phyloP scores from a whole-genome alignment of 2,113 vertebrate genomes.

The Lophura nycthemera region DNA sequence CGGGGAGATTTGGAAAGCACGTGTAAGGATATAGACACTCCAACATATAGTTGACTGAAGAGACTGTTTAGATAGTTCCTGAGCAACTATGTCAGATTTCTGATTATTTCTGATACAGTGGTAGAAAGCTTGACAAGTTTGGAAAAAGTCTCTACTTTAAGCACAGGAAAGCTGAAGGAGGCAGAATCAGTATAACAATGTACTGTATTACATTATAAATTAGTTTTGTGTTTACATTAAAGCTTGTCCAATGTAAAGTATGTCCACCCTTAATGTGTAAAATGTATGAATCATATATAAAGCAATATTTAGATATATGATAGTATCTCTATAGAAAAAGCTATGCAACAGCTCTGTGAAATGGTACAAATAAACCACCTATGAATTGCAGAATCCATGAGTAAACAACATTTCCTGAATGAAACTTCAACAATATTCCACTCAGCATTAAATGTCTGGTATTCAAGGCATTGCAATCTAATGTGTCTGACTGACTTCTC shows the following conservation, averaged over 20 bases:
- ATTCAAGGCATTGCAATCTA: background rate
- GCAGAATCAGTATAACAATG: background rate
- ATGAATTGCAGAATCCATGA: background rate
- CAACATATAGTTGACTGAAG: background rate
- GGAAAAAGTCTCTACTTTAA: background rate
- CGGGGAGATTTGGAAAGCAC: background rate
- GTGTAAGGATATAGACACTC: background rate
- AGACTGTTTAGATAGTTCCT: background rate
- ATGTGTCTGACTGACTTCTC: background rate
- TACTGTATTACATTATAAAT: rapidly evolving
- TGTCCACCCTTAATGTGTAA: background rate
- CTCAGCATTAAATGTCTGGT: background rate
- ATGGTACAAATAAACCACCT: background rate
- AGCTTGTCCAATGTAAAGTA: background rate
- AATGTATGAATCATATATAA: background rate
- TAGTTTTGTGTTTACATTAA: background rate
- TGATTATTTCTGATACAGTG: background rate
- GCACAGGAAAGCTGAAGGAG: background rate
- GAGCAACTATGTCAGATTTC: background rate
- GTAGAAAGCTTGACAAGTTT: background rate
- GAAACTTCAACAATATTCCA: background rate
- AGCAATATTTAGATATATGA: background rate
- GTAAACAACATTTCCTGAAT: background rate
- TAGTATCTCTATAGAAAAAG: background rate
- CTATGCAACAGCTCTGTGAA: background rate